Percentiles rank a stretch among this genome's conserved stretches.
phyloP scores from a whole-genome alignment of 2,888 invertebrate species.

The Apodemia zela region DNA sequence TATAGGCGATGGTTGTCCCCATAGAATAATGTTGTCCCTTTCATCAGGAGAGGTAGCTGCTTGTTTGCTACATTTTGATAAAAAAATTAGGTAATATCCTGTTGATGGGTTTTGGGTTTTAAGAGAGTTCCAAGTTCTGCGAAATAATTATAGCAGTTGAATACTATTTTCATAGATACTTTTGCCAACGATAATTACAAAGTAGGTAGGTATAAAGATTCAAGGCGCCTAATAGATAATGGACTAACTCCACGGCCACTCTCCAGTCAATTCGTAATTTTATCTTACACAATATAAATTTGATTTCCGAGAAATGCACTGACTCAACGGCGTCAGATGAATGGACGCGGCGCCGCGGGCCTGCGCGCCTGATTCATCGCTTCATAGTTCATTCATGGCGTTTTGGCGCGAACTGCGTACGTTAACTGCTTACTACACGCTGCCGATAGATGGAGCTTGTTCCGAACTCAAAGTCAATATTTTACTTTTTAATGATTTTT shows the following conservation, averaged over 20 bases:
- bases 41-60: too few species aligned
- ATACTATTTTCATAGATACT: not conserved
- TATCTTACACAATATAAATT: conserved; percentile 23
- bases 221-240: conserved; percentile 7
- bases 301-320: conserved; percentile 51
- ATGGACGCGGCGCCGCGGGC: conserved; percentile 38
- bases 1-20: too few species aligned
- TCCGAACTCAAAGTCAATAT: not conserved
- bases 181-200: conserved; percentile 6
- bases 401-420: conserved; percentile 51
- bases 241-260: not conserved
- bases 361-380: conserved; percentile 48
- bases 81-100: too few species aligned
- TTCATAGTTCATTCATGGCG: conserved; percentile 63
- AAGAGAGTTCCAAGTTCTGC: too few species aligned
- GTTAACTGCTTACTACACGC: not conserved
- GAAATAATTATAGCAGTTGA: not conserved
- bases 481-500: too few species aligned
- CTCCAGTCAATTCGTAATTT: conserved; percentile 4
- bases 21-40: too few species aligned
- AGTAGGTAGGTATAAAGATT: not conserved
- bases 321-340: conserved; percentile 58
- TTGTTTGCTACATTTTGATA: too few species aligned
- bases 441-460: conserved; percentile 45
- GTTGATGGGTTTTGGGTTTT: too few species aligned